Percentiles rank a stretch among this genome's conserved stretches.
phyloP scores from a whole-genome alignment of 2,888 invertebrate species.

The Dynastes hyllus region DNA sequence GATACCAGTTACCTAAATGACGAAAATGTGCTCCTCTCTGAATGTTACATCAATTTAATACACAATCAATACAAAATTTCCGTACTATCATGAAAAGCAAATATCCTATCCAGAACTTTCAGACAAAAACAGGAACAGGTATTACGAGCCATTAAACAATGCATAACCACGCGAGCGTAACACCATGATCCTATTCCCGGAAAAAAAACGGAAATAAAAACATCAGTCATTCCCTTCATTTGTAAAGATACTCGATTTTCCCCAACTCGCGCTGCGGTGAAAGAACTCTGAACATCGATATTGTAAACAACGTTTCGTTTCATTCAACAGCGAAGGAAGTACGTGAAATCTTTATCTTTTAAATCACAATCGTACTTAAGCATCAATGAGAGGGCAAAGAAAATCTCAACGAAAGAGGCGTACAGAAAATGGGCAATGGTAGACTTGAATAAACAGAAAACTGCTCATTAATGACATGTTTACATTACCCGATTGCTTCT shows the following conservation, averaged over 20 bases:
- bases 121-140: constrained; percentile 11
- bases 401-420: background rate
- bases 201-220: constrained; percentile 4
- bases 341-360: background rate
- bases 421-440: background rate
- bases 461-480: constrained; percentile 20
- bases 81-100: no score
- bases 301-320: background rate
- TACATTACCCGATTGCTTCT: constrained; percentile 16
- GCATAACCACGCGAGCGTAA: background rate
- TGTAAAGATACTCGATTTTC: background rate
- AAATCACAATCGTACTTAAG: background rate
- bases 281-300: background rate
- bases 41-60: no score
- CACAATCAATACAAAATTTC: no score
- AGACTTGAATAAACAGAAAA: constrained; percentile 8
- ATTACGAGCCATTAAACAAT: constrained; percentile 1
- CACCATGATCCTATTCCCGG: background rate
- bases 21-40: no score
- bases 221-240: constrained; percentile 3
- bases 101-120: background rate
- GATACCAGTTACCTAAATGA: no score
- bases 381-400: background rate
- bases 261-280: background rate
- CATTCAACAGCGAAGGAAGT: background rate